These are phyloP conservation scores for Gymnoscelis rufifasciata DNA, from an alignment of 2,888 invertebrate species.

Conservation along the genomic window DNA sequence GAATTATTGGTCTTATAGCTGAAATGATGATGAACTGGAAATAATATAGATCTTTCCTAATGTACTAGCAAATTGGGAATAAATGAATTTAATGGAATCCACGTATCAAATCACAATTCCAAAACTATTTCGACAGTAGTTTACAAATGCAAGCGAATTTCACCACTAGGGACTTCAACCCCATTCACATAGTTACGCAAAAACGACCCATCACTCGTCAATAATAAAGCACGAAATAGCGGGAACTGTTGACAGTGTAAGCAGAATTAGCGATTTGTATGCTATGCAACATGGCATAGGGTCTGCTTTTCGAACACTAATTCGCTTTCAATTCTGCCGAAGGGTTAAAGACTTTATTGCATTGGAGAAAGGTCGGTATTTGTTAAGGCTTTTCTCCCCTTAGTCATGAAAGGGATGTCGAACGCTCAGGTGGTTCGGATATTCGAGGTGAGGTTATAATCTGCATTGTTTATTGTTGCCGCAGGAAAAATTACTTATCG, in stretches of 20 bases:
- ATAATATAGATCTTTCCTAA: too few species aligned
- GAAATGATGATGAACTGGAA: too few species aligned
- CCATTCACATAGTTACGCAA: constrained; percentile 29
- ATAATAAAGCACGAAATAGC: constrained; percentile 28
- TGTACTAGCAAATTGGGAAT: too few species aligned
- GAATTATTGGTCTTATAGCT: too few species aligned
- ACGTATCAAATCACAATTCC: too few species aligned
- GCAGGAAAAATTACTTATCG: neutral
- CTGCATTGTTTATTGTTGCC: constrained; percentile 51
- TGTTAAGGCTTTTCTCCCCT: constrained; percentile 40
- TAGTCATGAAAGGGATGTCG: constrained; percentile 70
- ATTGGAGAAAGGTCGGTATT: constrained; percentile 4
- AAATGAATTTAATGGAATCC: too few species aligned
- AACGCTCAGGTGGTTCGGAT: constrained; percentile 75
- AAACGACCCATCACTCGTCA: constrained; percentile 31
- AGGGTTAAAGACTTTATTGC: constrained; percentile 31
- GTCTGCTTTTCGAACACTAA: constrained; percentile 69
- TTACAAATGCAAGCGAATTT: constrained; percentile 52
- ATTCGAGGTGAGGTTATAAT: constrained; percentile 68
- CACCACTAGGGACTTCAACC: constrained; percentile 34
- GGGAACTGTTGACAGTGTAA: constrained; percentile 23
- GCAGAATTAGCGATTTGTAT: constrained; percentile 66
- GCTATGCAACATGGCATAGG: constrained; percentile 66
- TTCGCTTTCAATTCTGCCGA: constrained; percentile 45
- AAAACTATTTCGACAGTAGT: too few species aligned